Conservation (phyloP, 2,888 invertebrate genomes). For the Auanema freiburgensis region DNA sequence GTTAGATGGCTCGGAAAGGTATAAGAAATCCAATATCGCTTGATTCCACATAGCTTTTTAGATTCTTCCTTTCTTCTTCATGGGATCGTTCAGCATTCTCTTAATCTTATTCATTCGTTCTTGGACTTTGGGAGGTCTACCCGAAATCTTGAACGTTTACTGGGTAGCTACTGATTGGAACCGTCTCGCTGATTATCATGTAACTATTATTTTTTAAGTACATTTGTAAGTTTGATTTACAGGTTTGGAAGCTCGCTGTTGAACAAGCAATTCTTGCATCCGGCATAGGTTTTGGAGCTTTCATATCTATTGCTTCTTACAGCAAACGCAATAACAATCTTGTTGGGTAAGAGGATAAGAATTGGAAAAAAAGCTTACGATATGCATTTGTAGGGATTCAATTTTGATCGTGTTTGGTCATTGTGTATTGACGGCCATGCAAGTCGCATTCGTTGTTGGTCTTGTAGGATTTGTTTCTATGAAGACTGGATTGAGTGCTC, state of each 20-base stretch:
- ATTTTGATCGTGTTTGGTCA: slow-evolving; percentile 53
- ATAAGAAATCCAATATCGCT: too few species aligned
- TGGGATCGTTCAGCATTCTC: slow-evolving; percentile 30
- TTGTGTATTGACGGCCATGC: slow-evolving; percentile 37
- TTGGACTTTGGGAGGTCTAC: slow-evolving; percentile 49
- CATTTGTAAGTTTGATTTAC: slow-evolving; percentile 14
- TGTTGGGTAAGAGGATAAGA: slow-evolving; percentile 44
- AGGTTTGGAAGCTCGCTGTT: slow-evolving; percentile 60
- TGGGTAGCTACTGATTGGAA: slow-evolving; percentile 60
- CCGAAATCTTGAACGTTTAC: slow-evolving; percentile 48
- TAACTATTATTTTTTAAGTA: slow-evolving; percentile 5
- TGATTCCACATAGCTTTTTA: slow-evolving; percentile 6
- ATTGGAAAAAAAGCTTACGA: background rate
- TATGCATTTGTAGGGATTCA: slow-evolving; percentile 46
- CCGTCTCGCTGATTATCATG: slow-evolving; percentile 48
- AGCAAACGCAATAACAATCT: slow-evolving; percentile 63
- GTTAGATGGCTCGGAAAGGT: slow-evolving; percentile 64
- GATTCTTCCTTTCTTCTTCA: slow-evolving; percentile 26
- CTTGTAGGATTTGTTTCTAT: slow-evolving; percentile 52
- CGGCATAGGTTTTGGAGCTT: slow-evolving; percentile 63
- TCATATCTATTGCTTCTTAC: slow-evolving; percentile 64
- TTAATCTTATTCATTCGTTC: slow-evolving; percentile 37
- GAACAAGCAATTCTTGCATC: slow-evolving; percentile 61
- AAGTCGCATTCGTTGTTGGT: slow-evolving; percentile 49
- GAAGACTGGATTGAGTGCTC: slow-evolving; percentile 51